Evolutionary conservation across 2,113 vertebrate genomes (phyloP).

Genomic region (Thinocorus orbignyianus): DNA sequence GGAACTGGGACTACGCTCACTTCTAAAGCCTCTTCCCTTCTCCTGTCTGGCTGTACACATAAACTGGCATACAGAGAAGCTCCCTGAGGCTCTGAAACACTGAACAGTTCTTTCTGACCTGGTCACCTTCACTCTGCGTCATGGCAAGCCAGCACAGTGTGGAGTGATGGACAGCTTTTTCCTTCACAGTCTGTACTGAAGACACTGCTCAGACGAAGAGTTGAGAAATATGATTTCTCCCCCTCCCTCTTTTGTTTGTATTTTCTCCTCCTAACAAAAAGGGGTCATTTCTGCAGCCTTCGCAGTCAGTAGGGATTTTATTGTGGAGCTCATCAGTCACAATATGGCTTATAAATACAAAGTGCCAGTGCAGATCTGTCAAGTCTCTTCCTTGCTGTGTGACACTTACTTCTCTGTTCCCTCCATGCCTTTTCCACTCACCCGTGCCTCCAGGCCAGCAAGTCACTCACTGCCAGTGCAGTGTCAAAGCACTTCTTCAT

Average conservation of each 20-base stretch:
- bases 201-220: background rate
- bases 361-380: background rate
- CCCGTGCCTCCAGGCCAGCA: background rate
- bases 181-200: background rate
- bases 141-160: rapidly evolving
- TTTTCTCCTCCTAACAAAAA: background rate
- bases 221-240: background rate
- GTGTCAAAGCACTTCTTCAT: background rate
- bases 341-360: conserved; percentile 12
- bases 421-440: background rate
- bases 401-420: background rate
- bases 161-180: background rate
- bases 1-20: background rate
- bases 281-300: background rate
- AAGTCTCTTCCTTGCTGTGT: background rate
- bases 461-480: background rate
- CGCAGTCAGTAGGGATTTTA: background rate
- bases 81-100: background rate
- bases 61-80: background rate
- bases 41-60: rapidly evolving
- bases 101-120: background rate
- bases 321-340: background rate
- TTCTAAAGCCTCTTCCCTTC: background rate
- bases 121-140: background rate
- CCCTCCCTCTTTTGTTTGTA: background rate